A percentile compares a stretch with the other conserved stretches of the same genome.
phyloP scores from a whole-genome alignment of 2,888 invertebrate species.

The Malachius bipustulatus region DNA sequence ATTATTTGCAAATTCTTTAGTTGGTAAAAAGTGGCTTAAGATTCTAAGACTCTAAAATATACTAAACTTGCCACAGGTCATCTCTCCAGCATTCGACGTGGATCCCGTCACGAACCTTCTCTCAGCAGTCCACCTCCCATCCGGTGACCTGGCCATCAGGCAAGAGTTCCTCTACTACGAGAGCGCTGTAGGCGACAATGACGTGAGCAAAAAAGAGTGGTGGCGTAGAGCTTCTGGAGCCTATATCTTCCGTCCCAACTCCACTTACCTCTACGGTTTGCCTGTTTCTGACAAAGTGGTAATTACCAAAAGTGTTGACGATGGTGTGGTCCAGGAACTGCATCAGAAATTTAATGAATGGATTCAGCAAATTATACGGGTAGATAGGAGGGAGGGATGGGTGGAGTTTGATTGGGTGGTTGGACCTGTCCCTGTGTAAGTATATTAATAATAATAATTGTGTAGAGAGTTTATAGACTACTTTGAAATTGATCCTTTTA shows the following conservation, averaged over 20 bases:
- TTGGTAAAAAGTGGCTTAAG: no score
- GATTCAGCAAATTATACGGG: slow-evolving; percentile 56
- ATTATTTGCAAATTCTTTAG: no score
- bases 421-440: slow-evolving; percentile 56
- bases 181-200: slow-evolving; percentile 54
- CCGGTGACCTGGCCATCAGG: slow-evolving; percentile 32
- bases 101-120: slow-evolving; percentile 47
- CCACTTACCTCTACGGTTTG: slow-evolving; percentile 6
- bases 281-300: background rate
- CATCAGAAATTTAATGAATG: slow-evolving; percentile 56
- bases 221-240: slow-evolving; percentile 74
- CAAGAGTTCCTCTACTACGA: slow-evolving; percentile 64
- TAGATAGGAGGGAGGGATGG: slow-evolving; percentile 45
- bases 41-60: no score
- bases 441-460: no score
- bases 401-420: slow-evolving; percentile 65
- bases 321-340: slow-evolving; percentile 56
- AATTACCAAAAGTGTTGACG: slow-evolving; percentile 30
- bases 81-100: no score
- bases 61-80: no score
- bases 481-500: slow-evolving; percentile 50
- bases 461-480: no score
- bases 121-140: slow-evolving; percentile 38
- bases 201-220: slow-evolving; percentile 37
- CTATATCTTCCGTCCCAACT: slow-evolving; percentile 68